These are phyloP conservation scores for Ceraclea dissimilis DNA, from an alignment of 2,888 invertebrate species.

Conservation along the genomic window DNA sequence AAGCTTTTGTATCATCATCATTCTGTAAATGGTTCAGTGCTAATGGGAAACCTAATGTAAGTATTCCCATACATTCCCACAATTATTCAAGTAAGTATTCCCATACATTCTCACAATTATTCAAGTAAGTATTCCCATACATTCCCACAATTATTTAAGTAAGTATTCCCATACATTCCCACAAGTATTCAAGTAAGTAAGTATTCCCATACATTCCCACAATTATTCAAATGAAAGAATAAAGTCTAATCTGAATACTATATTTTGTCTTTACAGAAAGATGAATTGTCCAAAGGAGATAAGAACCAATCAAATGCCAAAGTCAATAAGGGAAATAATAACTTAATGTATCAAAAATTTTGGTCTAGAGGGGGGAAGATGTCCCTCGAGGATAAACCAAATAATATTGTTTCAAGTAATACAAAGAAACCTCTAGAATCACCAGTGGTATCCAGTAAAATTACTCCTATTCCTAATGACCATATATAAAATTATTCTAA, in stretches of 20 bases:
- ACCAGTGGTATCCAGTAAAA: conserved; percentile 10
- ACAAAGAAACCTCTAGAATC: neutral
- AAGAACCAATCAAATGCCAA: neutral
- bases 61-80: too few species aligned
- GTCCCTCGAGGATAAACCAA: neutral
- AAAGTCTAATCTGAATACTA: neutral
- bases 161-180: too few species aligned
- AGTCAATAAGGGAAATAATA: too few species aligned
- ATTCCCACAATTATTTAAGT: too few species aligned
- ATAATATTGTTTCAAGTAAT: neutral
- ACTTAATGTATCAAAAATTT: neutral
- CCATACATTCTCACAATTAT: too few species aligned
- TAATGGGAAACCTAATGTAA: neutral
- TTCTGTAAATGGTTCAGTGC: conserved; percentile 40
- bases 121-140: too few species aligned
- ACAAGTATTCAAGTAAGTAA: too few species aligned
- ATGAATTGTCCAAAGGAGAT: neutral
- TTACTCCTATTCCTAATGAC: conserved; percentile 9
- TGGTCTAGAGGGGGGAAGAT: conserved; percentile 6
- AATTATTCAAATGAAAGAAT: conserved; percentile 11
- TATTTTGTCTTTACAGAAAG: neutral
- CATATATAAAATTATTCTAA: conserved; percentile 5
- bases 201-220: too few species aligned
- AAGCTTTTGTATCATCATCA: conserved; percentile 54
- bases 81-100: too few species aligned